These are phyloP conservation scores for Anarsia innoxiella DNA, from an alignment of 2,888 invertebrate species.

Conservation along the genomic window DNA sequence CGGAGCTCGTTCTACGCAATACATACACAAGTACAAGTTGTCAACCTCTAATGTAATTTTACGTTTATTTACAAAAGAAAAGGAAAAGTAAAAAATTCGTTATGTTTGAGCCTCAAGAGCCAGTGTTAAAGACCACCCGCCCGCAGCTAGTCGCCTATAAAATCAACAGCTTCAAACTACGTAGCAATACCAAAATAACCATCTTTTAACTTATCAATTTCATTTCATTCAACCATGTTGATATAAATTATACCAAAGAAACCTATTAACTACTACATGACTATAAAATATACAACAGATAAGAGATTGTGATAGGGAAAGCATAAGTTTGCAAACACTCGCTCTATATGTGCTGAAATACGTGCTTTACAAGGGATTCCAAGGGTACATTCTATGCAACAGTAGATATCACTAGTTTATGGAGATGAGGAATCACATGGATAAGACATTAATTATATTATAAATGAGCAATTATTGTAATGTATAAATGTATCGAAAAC, in stretches of 20 bases:
- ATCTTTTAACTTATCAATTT: not conserved
- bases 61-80: no score
- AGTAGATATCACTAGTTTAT: conserved; percentile 26
- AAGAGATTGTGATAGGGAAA: not conserved
- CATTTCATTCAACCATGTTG: not conserved
- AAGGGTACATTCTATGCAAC: conserved; percentile 14
- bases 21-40: no score
- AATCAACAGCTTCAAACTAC: no score
- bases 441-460: conserved; percentile 21
- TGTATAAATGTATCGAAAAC: conserved; percentile 34
- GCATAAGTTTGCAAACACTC: conserved; percentile 2
- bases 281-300: not conserved
- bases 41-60: no score
- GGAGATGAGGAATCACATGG: conserved; percentile 26
- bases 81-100: no score
- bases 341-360: no score
- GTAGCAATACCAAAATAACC: no score
- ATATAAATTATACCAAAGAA: not conserved
- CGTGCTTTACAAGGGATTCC: conserved; percentile 2
- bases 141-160: no score
- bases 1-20: no score
- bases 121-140: no score
- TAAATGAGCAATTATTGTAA: conserved; percentile 25
- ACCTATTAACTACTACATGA: not conserved
- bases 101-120: conserved; percentile 8